Evolutionary conservation across 2,113 vertebrate species (phyloP).

Genomic region (Nansenia antarctica): DNA sequence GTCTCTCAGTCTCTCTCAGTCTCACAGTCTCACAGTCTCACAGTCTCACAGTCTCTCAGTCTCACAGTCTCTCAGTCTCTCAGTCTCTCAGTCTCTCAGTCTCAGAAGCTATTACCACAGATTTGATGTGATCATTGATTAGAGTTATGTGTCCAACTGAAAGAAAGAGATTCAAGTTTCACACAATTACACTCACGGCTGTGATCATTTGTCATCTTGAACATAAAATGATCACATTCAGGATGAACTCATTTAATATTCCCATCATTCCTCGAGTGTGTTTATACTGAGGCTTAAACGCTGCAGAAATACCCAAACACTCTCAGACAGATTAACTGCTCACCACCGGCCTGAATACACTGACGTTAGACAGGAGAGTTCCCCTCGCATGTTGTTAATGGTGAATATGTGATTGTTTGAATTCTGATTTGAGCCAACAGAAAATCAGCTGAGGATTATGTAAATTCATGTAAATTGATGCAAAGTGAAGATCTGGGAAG

Average conservation of each 20-base stretch:
- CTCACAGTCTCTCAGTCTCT: too few relatives aligned
- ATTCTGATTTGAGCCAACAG: conserved; percentile 20
- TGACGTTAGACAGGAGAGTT: background rate
- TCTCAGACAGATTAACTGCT: background rate
- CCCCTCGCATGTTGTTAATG: background rate
- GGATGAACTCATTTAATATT: conserved; percentile 50
- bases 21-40: too few relatives aligned
- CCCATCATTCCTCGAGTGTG: conserved; percentile 34
- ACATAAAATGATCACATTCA: background rate
- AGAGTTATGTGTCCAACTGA: conserved; percentile 14
- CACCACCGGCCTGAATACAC: background rate
- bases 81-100: too few relatives aligned
- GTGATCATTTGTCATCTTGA: conserved; percentile 15
- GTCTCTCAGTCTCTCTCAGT: too few relatives aligned
- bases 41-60: too few relatives aligned
- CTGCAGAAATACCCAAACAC: background rate
- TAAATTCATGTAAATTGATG: conserved; percentile 31
- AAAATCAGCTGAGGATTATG: conserved; percentile 35
- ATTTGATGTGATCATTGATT: conserved; percentile 61
- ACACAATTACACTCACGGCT: too few relatives aligned
- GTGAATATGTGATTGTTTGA: conserved; percentile 2
- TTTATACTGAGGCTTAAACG: too few relatives aligned
- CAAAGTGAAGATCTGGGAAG: conserved; percentile 27
- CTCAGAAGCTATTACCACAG: conserved; percentile 60
- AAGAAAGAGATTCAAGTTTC: conserved; percentile 43